Base-by-base conservation (phyloP, 2,113 vertebrate species). In the Archilochus colubris region DNA sequence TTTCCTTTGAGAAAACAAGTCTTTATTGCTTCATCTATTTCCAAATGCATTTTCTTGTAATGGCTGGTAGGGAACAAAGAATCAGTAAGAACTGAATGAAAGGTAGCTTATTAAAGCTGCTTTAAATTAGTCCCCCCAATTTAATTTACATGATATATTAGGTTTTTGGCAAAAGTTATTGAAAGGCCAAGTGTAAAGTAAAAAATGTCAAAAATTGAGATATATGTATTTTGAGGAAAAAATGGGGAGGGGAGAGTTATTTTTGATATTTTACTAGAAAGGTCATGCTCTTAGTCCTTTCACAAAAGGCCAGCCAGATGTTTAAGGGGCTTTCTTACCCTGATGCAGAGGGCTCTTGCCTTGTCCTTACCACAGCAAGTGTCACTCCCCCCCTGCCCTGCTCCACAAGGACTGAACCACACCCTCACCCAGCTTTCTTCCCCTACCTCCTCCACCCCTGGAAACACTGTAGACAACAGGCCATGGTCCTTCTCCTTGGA, bases 361-460 rank as follows among this genome's bases (percentile, higher is more conserved):
- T 16, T 11, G 8, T 3, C 20, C 10, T 33, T 5, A 4, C 5
- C 2, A 7, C n/a, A 53, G 27, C 22, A 33, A 64, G 44, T 7
- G 8, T n/a, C 43, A 9, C 7, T 19, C 2, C 14, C 15, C 4
- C 1, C 8, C 3, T 3, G 1, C 16, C 8, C 44, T 1, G 5
- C 28, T n/a, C 31, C 54, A 38, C 7, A 22, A 12, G 44, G 33
- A 28, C 17, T 10, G 4, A n/a, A 9, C 25, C 36, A 24, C 14
- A 13, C 9, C 14, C 57, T 14, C 15, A 20, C 8, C 24, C 48
- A 33, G 30, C 18, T 24, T 50, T 46, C n/a, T 36, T 73, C 9
- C 38, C 59, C 31, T 24, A 38, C 11, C 38, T 44, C 28, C 50
- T 78, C 13, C 27, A 40, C 14, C 25, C 7, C 8, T 3, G 7